Evolutionary conservation across 2,113 vertebrate species (phyloP).

Genomic region (Hemicordylus capensis): DNA sequence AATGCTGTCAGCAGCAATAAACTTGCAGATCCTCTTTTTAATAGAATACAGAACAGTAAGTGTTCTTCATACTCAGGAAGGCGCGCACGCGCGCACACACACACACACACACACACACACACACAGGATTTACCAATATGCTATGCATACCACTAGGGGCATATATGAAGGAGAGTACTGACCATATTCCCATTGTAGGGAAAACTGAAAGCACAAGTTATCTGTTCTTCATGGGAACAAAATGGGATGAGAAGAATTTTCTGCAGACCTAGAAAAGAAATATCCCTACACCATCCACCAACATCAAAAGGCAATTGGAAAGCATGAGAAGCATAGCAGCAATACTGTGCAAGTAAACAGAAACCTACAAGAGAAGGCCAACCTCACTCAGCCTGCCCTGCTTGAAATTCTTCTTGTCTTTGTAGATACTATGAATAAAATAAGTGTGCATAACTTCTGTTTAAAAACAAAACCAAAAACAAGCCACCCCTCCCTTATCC

Average conservation of each 20-base stretch:
- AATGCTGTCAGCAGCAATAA: conserved; percentile 30
- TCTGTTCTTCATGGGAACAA: neutral
- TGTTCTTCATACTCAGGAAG: neutral
- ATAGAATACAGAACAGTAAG: conserved; percentile 30
- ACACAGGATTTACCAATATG: neutral
- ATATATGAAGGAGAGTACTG: neutral
- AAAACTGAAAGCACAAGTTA: neutral
- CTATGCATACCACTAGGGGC: neutral
- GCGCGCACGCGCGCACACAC: too few relatives aligned
- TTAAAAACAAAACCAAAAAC: too few relatives aligned
- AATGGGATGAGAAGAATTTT: neutral
- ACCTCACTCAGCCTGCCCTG: too few relatives aligned
- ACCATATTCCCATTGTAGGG: neutral
- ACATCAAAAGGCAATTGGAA: neutral
- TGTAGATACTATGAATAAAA: too few relatives aligned
- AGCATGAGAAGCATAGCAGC: too few relatives aligned
- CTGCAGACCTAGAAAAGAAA: neutral
- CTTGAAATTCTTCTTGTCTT: too few relatives aligned
- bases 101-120: too few relatives aligned
- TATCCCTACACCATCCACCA: neutral
- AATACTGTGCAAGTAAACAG: too few relatives aligned
- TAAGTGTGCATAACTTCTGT: too few relatives aligned
- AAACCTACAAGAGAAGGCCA: too few relatives aligned
- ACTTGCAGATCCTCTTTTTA: conserved; percentile 25
- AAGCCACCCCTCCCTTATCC: too few relatives aligned